Evolutionary conservation across 2,888 invertebrate genomes (phyloP).

Genomic region (Heteromurus nitidus): DNA sequence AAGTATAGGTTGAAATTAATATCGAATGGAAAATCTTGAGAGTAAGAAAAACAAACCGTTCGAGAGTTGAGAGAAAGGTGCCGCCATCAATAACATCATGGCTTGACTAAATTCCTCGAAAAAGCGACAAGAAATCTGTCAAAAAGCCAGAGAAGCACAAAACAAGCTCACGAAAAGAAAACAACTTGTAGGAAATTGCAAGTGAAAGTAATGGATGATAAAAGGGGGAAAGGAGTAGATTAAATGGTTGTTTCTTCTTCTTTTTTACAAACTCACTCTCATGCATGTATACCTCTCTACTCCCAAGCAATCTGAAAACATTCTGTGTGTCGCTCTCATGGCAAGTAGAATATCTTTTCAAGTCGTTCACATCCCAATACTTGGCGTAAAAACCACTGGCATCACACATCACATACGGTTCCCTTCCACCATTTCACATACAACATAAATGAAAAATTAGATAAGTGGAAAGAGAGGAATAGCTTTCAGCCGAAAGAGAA

Average conservation of each 20-base stretch:
- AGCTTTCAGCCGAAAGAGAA: neutral
- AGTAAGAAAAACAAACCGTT: slow-evolving; percentile 8
- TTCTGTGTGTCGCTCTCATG: neutral
- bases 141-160: slow-evolving; percentile 7
- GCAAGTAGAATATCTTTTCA: slow-evolving; percentile 18
- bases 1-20: too few species aligned
- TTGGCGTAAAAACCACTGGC: too few species aligned
- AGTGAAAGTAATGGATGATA: slow-evolving; percentile 63
- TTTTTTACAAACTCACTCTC: slow-evolving; percentile 2
- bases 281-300: neutral
- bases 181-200: slow-evolving; percentile 43
- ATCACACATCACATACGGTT: too few species aligned
- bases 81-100: slow-evolving; percentile 31
- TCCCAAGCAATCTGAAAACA: neutral
- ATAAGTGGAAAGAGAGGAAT: neutral
- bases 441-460: neutral
- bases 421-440: too few species aligned
- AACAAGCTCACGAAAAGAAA: slow-evolving; percentile 3
- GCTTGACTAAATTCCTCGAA: too few species aligned
- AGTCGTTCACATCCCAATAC: slow-evolving; percentile 34
- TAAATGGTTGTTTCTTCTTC: slow-evolving; percentile 46
- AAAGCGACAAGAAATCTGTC: slow-evolving; percentile 30
- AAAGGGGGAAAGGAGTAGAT: slow-evolving; percentile 49
- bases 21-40: neutral
- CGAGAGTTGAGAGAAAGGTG: slow-evolving; percentile 12